Evolutionary conservation across 2,797 vertebrate species (phyloP).

Genomic region (Typhlichthys subterraneus): DNA sequence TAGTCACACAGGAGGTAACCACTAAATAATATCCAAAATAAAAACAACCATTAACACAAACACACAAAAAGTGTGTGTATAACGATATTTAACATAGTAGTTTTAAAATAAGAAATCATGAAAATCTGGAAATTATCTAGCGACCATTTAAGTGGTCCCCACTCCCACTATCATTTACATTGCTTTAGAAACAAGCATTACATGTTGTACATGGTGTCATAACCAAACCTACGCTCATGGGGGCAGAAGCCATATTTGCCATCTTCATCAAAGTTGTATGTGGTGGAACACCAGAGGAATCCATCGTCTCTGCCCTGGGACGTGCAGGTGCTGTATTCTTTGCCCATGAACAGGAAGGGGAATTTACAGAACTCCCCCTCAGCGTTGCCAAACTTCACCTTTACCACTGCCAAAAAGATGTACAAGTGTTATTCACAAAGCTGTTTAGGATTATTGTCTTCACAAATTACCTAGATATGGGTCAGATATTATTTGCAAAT

Average conservation of each 20-base stretch:
- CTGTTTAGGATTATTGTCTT: conserved; percentile 19
- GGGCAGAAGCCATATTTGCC: conserved; percentile 98
- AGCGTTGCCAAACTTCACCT: conserved; percentile 94
- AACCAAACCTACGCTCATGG: conserved; percentile 89
- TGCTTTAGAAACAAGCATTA: no score
- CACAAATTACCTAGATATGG: conserved; percentile 30
- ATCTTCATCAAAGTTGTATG: conserved; percentile 92
- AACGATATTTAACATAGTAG: no score
- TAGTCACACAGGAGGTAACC: no score
- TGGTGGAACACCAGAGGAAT: conserved; percentile 97
- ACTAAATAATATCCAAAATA: no score
- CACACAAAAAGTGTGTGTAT: no score
- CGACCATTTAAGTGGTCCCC: no score
- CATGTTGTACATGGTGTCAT: no score
- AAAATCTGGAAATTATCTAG: no score
- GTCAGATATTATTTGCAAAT: conserved; percentile 29
- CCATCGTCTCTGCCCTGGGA: conserved; percentile 90
- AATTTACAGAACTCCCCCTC: conserved; percentile 98
- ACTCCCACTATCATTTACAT: no score
- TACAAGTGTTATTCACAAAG: conserved; percentile 1
- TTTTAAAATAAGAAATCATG: no score
- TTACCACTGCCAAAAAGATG: conserved; percentile 84
- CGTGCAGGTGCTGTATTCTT: conserved; percentile 92
- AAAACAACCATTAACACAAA: no score
- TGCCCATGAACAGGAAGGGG: conserved; percentile 92